Evolutionary conservation across 2,888 invertebrate genomes (phyloP), one percentile per base, ranked within the genome.

Genomic region (Dexiosoma caninum): DNA sequence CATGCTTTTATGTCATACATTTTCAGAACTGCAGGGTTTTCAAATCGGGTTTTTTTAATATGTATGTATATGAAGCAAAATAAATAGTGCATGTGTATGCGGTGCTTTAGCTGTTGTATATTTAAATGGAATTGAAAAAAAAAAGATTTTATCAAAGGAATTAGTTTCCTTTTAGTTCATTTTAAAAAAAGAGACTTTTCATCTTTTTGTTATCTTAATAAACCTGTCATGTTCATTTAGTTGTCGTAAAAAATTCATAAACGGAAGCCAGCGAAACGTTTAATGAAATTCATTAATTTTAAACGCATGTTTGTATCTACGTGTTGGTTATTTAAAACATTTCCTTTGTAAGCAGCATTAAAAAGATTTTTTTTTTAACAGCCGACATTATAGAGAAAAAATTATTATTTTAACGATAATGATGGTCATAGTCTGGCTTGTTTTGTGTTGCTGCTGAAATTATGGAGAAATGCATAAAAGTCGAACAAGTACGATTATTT

Each of bases 221-320:
- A 67, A n/a, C 6, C 27, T 49, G 12, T 60, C 23, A 60, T 69
- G 55, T 69, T 57, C 66, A 40, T 1, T 35, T 44, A 16, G 10
- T 21, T 21, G 30, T 51, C 8, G 14, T 8, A 23, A 9, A 60
- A 32, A 30, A 30, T 49, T 6, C 14, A n/a, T 32, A 6, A 49
- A 42, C 12, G 9, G 27, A 60, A 21, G 8, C 27, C 19, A 40
- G 2, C 21, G 3, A 51, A 71, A 53, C 2, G 4, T 12, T 14
- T 30, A 35, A 51, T 42, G 16, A 32, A 35, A 62, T 44, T 62
- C 42, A 70, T 53, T 53, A 53, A 72, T 53, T 44, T 62, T 42
- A 35, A 72, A 72, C 19, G 30, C 44, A 19, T 4, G 6, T 53
- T 10, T 21, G n/a, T n/a, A n/a, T 27, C 27, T 5, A 62, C 60